Base-by-base conservation (phyloP, 2,888 invertebrate genomes). In the Escarpia spicata region DNA sequence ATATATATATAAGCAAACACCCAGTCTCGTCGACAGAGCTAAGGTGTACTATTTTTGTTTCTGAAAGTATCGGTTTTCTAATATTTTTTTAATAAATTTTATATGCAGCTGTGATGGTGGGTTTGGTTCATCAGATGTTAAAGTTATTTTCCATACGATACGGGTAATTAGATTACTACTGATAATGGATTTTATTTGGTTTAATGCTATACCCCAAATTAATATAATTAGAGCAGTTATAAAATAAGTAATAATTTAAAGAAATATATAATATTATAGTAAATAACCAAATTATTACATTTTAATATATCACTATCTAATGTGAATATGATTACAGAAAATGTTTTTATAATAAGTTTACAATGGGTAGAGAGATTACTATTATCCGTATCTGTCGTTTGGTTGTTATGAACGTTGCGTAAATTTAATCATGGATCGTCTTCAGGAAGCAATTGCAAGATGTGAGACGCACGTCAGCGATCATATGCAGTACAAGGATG, bases 401-500 rank as follows among this genome's bases (percentile, higher is more conserved):
- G n/a, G 75, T 75, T 75, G 26, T 75, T 19, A 26, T 75, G 75
- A 26, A 75, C 75, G 0, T 75, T 75, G 52, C 52, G 10, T 45
- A 52, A 52, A 52, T 52, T 52, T 52, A 15, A 19, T 6, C 75
- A 26, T 26, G 75, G 19, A 15, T 93, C 37, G 43, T 75, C 91
- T 89, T 12, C 92, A 94, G 93, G 93, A 93, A n/a, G 92, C 93
- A 92, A 95, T 96, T 90, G 93, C 93, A 58, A 94, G 94, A 90
- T 95, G 95, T 90, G 98, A 98, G 96, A 97, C 98, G 93, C 98
- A 98, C 96, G 98, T 99, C 0, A 97, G 97, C 94, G 98, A 98
- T 92, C 99, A 99, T 95, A 98, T 98, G 95, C 97, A 98, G 95
- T 99, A 98, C 96, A 98, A 98, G 96, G 98, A 98, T 94, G 97